Evolutionary conservation across 2,113 vertebrate species (phyloP), one percentile per base, ranked within the genome.

Genomic region (Pachyramphus minor): DNA sequence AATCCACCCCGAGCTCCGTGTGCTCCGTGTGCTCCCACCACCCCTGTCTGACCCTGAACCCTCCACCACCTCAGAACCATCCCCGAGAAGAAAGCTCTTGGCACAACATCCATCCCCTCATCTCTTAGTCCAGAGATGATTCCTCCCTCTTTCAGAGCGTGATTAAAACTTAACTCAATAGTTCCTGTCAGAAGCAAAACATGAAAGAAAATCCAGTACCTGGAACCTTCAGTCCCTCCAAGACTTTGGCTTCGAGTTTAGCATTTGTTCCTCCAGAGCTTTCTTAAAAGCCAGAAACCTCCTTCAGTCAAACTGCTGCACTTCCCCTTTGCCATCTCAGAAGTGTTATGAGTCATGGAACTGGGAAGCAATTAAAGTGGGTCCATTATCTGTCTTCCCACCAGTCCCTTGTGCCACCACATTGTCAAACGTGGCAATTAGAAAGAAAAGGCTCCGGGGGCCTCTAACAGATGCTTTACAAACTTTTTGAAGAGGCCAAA

Each of bases 341-440:
- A 90, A 95, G 95, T 44, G 91, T 52, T 90, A 76, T 93, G 95
- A 96, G 83, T 97, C 95, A 93, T 12, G 94, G 93, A 95, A 94
- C 94, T 95, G 94, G 95, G 96, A 97, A 97, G 95, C 90, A 97
- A 95, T 97, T 96, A 96, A 91, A 92, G 87, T 8, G 71, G 96
- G 88, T 92, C 95, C 97, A 95, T 97, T 97, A 97, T 95, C 95
- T 89, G 85, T 79, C 89, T 93, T 90, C 87, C 82, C 41, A 2
- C 93, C 6, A 22, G 87, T 96, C 96, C 94, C 92, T 80, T 10
- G 68, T 75, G 95, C 52, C 27, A 89, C 28, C 5, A 1, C 89
- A 28, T 85, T 97, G 96, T 96, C 96, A 96, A 94, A 96, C 76
- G 87, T 13, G 84, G 91, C 96, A 96, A 97, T 97, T 96, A 95